These are phyloP conservation scores for Danio aesculapii DNA, from an alignment of 2,797 vertebrate species.

Conservation along the genomic window DNA sequence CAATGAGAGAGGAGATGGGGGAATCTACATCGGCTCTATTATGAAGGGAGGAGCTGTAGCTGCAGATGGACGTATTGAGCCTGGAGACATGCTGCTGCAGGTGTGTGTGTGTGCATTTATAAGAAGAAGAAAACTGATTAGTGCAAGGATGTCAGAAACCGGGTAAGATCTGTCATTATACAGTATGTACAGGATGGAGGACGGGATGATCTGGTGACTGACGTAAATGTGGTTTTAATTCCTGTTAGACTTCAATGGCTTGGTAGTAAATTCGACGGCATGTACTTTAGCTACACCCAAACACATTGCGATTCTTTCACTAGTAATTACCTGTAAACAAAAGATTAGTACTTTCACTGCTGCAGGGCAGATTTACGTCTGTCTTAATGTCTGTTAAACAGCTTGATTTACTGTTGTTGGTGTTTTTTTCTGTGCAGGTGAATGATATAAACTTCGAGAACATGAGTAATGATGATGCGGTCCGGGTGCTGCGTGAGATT, in stretches of 20 bases:
- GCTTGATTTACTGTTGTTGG: not conserved
- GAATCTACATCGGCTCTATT: constrained; percentile 92
- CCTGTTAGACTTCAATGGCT: not conserved
- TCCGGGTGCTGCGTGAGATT: constrained; percentile 90
- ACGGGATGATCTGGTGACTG: not conserved
- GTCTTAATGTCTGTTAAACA: not conserved
- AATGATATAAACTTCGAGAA: constrained; percentile 96
- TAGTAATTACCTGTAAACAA: not conserved
- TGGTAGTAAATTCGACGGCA: not conserved
- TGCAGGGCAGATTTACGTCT: not conserved
- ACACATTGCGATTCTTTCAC: not conserved
- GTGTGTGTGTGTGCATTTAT: constrained; percentile 69
- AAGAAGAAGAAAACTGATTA: not conserved
- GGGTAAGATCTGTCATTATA: constrained; percentile 10
- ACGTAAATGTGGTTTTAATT: constrained; percentile 11
- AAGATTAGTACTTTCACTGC: not conserved
- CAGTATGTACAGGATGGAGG: not conserved
- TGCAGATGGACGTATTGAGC: constrained; percentile 86
- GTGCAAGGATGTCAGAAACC: constrained; percentile 2
- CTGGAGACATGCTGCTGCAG: constrained; percentile 85
- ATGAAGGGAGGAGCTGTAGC: constrained; percentile 92
- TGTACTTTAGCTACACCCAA: not conserved
- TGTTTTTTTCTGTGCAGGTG: constrained; percentile 74
- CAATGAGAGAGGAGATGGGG: constrained; percentile 90
- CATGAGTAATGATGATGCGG: constrained; percentile 94